Evolutionary conservation across 2,113 vertebrate genomes (phyloP).

Genomic region (Origma solitaria): DNA sequence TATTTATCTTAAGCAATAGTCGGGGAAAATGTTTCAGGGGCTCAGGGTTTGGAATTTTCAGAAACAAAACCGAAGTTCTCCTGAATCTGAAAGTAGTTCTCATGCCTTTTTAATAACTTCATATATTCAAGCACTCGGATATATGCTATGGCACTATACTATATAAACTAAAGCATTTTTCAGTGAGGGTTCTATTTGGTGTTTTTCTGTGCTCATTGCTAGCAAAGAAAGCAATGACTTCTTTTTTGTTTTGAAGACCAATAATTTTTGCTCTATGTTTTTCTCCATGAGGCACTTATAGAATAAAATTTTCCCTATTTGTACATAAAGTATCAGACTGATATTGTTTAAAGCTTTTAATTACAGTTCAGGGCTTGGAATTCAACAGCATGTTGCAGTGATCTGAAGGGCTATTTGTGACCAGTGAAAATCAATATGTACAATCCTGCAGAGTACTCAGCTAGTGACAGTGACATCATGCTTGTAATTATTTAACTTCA

Average conservation of each 20-base stretch:
- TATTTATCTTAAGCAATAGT: not conserved
- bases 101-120: not conserved
- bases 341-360: not conserved
- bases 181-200: not conserved
- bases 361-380: not conserved
- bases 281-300: not conserved
- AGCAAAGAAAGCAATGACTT: not conserved
- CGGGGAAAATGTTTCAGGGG: not conserved
- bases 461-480: not conserved
- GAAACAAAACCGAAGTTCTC: not conserved
- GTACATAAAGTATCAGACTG: not conserved
- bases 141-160: not conserved
- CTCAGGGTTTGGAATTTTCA: not conserved
- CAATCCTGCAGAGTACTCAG: not conserved
- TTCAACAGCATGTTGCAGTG: not conserved
- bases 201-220: not conserved
- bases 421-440: not conserved
- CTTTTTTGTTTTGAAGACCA: not conserved
- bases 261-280: not conserved
- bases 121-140: not conserved
- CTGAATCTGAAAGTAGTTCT: not conserved
- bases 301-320: not conserved
- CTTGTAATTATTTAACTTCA: not conserved
- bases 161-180: not conserved
- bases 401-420: not conserved